Percentiles rank a stretch among this genome's conserved stretches.
Evolutionary conservation across 2,113 vertebrate species (phyloP).

Genomic region (Ictidomys tridecemlineatus): DNA sequence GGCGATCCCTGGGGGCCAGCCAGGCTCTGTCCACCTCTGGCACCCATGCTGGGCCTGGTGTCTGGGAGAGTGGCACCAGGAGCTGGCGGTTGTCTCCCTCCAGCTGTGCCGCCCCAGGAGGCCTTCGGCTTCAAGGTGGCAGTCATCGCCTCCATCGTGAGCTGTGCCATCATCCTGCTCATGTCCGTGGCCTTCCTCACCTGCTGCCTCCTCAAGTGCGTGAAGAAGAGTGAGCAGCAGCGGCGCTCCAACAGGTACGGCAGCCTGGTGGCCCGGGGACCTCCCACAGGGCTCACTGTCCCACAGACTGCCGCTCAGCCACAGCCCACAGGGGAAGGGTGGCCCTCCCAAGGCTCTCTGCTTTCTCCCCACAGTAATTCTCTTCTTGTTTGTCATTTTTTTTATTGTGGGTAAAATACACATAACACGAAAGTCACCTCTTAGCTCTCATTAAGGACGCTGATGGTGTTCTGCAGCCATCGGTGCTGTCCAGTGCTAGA

Average conservation of each 20-base stretch:
- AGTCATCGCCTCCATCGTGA: conserved; percentile 93
- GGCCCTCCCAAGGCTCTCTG: background rate
- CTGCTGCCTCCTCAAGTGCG: conserved; percentile 93
- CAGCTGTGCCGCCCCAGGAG: conserved; percentile 89
- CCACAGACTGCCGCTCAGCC: background rate
- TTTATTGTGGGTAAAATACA: background rate
- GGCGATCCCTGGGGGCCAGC: background rate
- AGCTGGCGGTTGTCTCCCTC: conserved; percentile 76
- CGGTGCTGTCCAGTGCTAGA: background rate
- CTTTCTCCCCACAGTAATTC: background rate
- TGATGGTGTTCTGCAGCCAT: no score
- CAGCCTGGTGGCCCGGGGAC: background rate
- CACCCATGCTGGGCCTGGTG: background rate
- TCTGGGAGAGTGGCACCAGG: no score
- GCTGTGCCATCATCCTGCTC: conserved; percentile 93
- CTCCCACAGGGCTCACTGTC: background rate
- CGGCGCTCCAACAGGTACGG: conserved; percentile 88
- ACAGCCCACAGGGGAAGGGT: background rate
- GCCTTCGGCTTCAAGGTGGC: conserved; percentile 94
- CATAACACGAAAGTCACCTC: background rate
- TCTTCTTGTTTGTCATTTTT: background rate
- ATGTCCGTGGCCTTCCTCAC: conserved; percentile 96
- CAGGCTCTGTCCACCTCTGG: no score
- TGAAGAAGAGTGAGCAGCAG: conserved; percentile 90
- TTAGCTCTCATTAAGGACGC: background rate